Percentiles rank a stretch among this genome's conserved stretches.
Conservation (phyloP, 1,140 invertebrate species). For the Drosophila prosaltans region DNA sequence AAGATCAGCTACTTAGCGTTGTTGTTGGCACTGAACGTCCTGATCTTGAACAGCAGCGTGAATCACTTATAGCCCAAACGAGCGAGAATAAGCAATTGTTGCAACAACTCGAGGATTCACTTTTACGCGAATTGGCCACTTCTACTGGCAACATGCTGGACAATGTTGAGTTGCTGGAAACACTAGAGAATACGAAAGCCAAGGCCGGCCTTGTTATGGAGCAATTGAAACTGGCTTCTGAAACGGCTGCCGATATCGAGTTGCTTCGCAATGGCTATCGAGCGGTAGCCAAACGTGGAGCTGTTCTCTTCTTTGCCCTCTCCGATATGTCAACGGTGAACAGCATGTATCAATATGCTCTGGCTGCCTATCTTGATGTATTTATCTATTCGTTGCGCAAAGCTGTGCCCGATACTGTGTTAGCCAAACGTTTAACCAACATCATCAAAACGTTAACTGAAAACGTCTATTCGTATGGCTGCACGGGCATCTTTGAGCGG, state of each 20-base stretch:
- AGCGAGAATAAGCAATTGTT: conserved; percentile 92
- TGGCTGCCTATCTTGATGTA: conserved; percentile 91
- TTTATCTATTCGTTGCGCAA: conserved; percentile 91
- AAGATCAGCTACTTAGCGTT: conserved; percentile 94
- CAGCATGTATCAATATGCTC: conserved; percentile 95
- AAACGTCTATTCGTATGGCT: conserved; percentile 94
- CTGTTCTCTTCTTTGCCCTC: conserved; percentile 94
- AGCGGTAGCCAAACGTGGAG: conserved; percentile 91
- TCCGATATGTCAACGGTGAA: conserved; percentile 93
- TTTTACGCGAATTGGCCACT: conserved; percentile 91
- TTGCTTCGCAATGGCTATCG: conserved; percentile 91
- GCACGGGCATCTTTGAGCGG: conserved; percentile 94
- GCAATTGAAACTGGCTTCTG: conserved; percentile 89
- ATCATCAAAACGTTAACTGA: conserved; percentile 93
- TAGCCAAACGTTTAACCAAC: conserved; percentile 89
- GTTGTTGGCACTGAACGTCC: conserved; percentile 92
- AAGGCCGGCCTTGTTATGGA: conserved; percentile 91
- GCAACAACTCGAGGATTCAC: conserved; percentile 91
- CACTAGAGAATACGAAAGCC: conserved; percentile 93
- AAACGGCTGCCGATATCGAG: conserved; percentile 90
- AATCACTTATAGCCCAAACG: conserved; percentile 92
- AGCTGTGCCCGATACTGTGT: conserved; percentile 89
- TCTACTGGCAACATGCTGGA: conserved; percentile 96
- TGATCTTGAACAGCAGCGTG: conserved; percentile 93
- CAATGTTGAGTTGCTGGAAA: conserved; percentile 92